phyloP scores from a whole-genome alignment of 2,797 vertebrate genomes.

The Anolis apletophallus region DNA sequence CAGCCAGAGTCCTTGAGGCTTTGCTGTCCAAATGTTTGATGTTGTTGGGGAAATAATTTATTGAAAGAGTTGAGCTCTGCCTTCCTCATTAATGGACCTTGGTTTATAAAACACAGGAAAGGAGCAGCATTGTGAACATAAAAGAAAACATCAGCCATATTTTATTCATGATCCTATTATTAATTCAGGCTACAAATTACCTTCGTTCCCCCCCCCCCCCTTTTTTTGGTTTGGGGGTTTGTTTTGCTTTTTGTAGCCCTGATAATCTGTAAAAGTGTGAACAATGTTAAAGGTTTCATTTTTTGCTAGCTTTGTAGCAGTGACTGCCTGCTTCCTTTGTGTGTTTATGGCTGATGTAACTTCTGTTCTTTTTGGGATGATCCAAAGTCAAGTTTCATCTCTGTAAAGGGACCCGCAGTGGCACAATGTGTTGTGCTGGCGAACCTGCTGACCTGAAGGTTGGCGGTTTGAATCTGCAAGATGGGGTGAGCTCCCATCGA shows the following conservation, averaged over 20 bases:
- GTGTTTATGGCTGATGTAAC: background rate
- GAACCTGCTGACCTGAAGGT: too few relatives aligned
- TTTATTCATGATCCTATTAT: conserved; percentile 40
- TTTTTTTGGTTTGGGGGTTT: background rate
- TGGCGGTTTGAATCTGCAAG: too few relatives aligned
- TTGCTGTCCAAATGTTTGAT: conserved; percentile 55
- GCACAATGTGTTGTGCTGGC: too few relatives aligned
- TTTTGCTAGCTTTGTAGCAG: conserved; percentile 9
- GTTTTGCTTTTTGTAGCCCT: conserved; percentile 25
- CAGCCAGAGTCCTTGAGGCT: conserved; percentile 59
- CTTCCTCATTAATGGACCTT: conserved; percentile 39
- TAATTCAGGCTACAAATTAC: conserved; percentile 36
- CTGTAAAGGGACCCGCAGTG: background rate
- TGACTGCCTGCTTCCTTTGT: background rate
- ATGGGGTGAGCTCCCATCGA: too few relatives aligned
- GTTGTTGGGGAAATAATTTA: conserved; percentile 61
- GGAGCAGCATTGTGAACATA: conserved; percentile 8
- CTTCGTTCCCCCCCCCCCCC: background rate
- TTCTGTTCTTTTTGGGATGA: conserved; percentile 1
- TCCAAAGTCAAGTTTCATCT: background rate
- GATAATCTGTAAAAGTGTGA: conserved; percentile 13
- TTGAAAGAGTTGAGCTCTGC: conserved; percentile 47
- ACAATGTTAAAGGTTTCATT: background rate
- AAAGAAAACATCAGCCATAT: conserved; percentile 16
- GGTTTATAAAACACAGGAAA: conserved; percentile 46